Evolutionary conservation across 2,888 invertebrate genomes (phyloP).

Genomic region (Campopleginae sp.): DNA sequence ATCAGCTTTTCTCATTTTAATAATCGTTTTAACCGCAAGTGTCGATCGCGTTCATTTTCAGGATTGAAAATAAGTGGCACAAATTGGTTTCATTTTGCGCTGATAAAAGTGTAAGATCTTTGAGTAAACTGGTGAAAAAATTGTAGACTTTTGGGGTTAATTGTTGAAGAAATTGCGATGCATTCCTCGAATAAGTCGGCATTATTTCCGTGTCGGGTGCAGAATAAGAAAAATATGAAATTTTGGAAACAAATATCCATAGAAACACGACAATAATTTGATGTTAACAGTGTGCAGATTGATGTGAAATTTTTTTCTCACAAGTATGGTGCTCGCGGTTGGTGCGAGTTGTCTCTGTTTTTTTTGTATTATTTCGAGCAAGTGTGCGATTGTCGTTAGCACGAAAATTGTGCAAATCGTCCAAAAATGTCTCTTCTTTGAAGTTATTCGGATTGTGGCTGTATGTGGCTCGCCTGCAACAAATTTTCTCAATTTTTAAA

Average conservation of each 20-base stretch:
- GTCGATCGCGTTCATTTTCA: neutral
- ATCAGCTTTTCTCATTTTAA: neutral
- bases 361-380: constrained; percentile 17
- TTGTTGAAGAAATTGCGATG: neutral
- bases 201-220: constrained; percentile 16
- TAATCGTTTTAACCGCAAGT: neutral
- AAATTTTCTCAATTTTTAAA: constrained; percentile 19
- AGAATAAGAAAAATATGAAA: neutral
- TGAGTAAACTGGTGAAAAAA: neutral
- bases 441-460: constrained; percentile 42
- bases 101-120: neutral
- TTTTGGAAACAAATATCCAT: constrained; percentile 19
- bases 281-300: constrained; percentile 25
- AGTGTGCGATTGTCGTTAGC: constrained; percentile 27
- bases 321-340: constrained; percentile 36
- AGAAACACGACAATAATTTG: constrained; percentile 22
- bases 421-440: constrained; percentile 18
- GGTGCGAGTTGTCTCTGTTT: constrained; percentile 8
- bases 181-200: neutral
- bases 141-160: neutral
- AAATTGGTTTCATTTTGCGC: neutral
- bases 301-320: constrained; percentile 27
- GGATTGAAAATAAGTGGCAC: neutral
- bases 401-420: constrained; percentile 38
- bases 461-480: constrained; percentile 47